Base-by-base conservation (phyloP, 1,140 invertebrate species). In the Phymorhynchus buccinoides region DNA sequence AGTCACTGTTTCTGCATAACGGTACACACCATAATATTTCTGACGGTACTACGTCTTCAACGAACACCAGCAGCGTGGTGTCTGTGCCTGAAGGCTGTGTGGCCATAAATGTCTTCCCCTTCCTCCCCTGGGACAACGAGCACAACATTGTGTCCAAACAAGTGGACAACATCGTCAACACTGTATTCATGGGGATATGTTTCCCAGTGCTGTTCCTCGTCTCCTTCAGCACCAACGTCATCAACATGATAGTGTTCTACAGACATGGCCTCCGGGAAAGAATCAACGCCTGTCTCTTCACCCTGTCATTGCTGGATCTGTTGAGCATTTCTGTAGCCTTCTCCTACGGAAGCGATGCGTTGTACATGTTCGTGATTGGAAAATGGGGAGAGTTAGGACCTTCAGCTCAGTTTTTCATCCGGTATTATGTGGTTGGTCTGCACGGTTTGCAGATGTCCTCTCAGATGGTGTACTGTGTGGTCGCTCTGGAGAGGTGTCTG, bases 81-180 rank as follows among this genome's bases (percentile, higher is more conserved):
- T 62, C 56, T 9, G 56, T 62, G 56, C 56, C 56, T 3, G 56
- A 62, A 62, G 1, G 56, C 22, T 62, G 56, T 62, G 56, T 62
- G 56, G n/a, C 56, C 18, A 62, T 27, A 18, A 27, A 62, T 16
- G 6, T 62, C 56, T 62, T 62, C n/a, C 14, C 22, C 18, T 62
- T 62, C n/a, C 12, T 62, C n/a, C 56, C 56, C 56, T 62, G 56
- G 56, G 56, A 62, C 56, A 62, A 62, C 56, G 56, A 62, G 56
- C 4, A 62, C 22, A 62, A 62, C 22, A 14, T 62, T 62, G 56
- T 62, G 4, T 62, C 56, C 12, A 62, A 62, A 27, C 18, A 62
- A 62, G 56, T 62, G 4, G 56, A 62, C 56, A 62, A 62, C 56
- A 62, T 62, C 22, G 22, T 62, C 22, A 62, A 62, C n/a, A 27